Percentiles rank a stretch among this genome's conserved stretches.
These are phyloP conservation scores for Eulithis testata DNA, from an alignment of 2,888 invertebrate genomes.

Conservation along the genomic window DNA sequence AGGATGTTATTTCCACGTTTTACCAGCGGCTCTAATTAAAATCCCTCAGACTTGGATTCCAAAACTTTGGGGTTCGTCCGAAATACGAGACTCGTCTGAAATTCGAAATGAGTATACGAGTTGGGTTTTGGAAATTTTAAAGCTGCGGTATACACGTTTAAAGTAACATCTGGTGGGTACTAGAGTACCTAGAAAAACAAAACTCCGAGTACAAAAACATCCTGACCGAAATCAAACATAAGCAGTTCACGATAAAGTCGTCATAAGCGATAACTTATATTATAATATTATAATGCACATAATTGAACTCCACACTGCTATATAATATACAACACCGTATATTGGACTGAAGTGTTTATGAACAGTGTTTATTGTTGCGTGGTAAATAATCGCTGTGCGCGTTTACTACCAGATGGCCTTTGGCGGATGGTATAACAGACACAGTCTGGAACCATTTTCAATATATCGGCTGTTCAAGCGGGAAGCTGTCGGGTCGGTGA, in stretches of 20 bases:
- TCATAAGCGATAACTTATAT: background rate
- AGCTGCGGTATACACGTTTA: no score
- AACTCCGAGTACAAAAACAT: no score
- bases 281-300: background rate
- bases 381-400: slow-evolving; percentile 8
- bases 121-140: no score
- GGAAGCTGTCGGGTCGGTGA: background rate
- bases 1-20: slow-evolving; percentile 34
- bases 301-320: background rate
- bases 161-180: no score
- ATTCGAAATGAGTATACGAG: slow-evolving; percentile 10
- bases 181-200: no score
- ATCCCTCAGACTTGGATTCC: slow-evolving; percentile 26
- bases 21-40: slow-evolving; percentile 39
- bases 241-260: background rate
- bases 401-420: slow-evolving; percentile 15
- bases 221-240: no score
- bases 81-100: slow-evolving; percentile 12
- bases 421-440: background rate
- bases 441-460: slow-evolving; percentile 6
- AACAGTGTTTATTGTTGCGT: slow-evolving; percentile 12
- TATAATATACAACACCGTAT: slow-evolving; percentile 2
- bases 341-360: slow-evolving; percentile 12
- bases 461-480: slow-evolving; percentile 12
- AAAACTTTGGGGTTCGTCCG: slow-evolving; percentile 21